Evolutionary conservation across 1,140 invertebrate species (phyloP).

Genomic region (Parapsyche elsis): DNA sequence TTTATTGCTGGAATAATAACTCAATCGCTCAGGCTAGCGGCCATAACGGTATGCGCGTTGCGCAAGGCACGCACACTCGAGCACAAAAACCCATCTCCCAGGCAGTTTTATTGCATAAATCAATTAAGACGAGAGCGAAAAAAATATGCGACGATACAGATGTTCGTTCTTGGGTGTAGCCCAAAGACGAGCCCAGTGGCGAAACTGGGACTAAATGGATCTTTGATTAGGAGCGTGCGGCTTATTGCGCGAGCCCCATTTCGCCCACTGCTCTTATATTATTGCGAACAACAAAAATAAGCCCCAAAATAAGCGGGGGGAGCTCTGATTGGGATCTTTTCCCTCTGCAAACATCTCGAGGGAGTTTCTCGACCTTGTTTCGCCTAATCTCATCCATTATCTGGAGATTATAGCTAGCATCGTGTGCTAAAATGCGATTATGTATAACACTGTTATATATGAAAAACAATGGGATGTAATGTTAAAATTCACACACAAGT

Average conservation of each 20-base stretch:
- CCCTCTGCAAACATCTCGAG: no score
- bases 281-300: conserved; percentile 4
- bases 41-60: conserved; percentile 21
- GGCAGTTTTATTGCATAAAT: conserved; percentile 30
- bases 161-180: neutral
- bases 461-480: no score
- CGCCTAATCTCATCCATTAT: conserved; percentile 10
- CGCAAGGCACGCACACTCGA: neutral
- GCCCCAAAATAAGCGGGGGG: neutral
- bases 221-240: neutral
- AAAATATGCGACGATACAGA: conserved; percentile 5
- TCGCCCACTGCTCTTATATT: neutral
- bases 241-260: conserved; percentile 2
- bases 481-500: no score
- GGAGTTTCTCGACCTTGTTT: neutral
- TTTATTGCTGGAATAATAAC: conserved; percentile 16
- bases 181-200: neutral
- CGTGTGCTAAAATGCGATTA: neutral
- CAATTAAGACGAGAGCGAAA: conserved; percentile 17
- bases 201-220: conserved; percentile 9
- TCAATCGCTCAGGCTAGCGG: neutral
- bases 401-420: conserved; percentile 6
- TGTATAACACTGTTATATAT: no score
- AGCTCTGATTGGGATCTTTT: conserved; percentile 1
- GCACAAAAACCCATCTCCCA: conserved; percentile 14